phyloP scores from a whole-genome alignment of 35 echinoderm and acorn worm genomes.

The Strongylocentrotus purpuratus region DNA sequence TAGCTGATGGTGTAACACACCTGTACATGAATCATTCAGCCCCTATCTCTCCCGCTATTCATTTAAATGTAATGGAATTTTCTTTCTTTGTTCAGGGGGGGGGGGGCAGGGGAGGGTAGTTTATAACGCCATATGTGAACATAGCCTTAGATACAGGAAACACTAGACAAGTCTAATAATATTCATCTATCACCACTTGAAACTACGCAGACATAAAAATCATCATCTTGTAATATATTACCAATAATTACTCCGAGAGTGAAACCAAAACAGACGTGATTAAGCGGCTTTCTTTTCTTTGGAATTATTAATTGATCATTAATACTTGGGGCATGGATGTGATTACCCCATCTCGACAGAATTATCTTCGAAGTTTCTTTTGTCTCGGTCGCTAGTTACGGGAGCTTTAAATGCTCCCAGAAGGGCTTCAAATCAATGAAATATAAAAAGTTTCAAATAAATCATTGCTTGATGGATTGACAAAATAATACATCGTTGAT shows the following conservation, averaged over 20 bases:
- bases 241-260: not conserved
- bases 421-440: not conserved
- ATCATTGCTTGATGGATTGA: not conserved
- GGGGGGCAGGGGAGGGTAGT: not conserved
- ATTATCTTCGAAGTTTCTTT: not conserved
- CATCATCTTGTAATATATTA: not conserved
- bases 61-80: too few relatives aligned
- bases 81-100: too few relatives aligned
- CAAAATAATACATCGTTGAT: not conserved
- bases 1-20: too few relatives aligned
- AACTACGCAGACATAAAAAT: not conserved
- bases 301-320: not conserved
- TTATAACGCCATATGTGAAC: not conserved
- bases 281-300: not conserved
- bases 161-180: not conserved
- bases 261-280: not conserved
- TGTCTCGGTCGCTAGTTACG: not conserved
- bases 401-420: not conserved
- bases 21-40: too few relatives aligned
- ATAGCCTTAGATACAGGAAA: not conserved
- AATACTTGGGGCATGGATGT: too few relatives aligned
- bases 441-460: not conserved
- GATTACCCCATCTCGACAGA: not conserved
- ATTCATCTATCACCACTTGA: not conserved
- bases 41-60: too few relatives aligned